phyloP scores from a whole-genome alignment of 2,888 invertebrate species.

The Conops quadrifasciatus region DNA sequence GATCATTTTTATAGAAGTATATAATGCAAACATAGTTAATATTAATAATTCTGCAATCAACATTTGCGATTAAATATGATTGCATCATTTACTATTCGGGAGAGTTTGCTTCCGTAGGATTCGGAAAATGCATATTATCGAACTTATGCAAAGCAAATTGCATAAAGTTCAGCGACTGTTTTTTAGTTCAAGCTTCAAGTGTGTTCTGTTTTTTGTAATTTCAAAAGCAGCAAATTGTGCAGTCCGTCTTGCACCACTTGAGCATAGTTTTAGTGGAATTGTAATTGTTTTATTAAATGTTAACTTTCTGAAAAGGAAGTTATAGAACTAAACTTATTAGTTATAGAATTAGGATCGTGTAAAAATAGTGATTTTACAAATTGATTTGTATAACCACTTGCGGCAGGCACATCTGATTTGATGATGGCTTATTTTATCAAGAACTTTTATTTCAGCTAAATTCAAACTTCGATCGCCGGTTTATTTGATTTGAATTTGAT shows the following conservation, averaged over 20 bases:
- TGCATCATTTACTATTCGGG: neutral
- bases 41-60: neutral
- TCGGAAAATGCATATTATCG: neutral
- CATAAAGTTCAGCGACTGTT: constrained; percentile 12
- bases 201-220: neutral
- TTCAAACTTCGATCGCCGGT: no score
- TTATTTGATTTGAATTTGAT: no score
- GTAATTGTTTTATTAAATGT: constrained; percentile 14
- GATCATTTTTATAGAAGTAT: neutral
- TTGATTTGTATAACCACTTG: neutral
- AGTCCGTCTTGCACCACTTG: neutral
- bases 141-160: neutral
- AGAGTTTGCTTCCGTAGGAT: no score
- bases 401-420: no score
- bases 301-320: neutral
- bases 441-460: no score
- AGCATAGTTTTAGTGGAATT: constrained; percentile 13
- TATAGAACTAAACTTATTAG: neutral
- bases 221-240: neutral
- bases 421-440: no score
- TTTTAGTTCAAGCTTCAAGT: constrained; percentile 21
- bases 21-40: neutral
- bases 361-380: constrained; percentile 4
- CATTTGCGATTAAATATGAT: neutral
- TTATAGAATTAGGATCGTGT: neutral